Evolutionary conservation across 2,113 vertebrate species (phyloP).

Genomic region (human (Homo sapiens)): DNA sequence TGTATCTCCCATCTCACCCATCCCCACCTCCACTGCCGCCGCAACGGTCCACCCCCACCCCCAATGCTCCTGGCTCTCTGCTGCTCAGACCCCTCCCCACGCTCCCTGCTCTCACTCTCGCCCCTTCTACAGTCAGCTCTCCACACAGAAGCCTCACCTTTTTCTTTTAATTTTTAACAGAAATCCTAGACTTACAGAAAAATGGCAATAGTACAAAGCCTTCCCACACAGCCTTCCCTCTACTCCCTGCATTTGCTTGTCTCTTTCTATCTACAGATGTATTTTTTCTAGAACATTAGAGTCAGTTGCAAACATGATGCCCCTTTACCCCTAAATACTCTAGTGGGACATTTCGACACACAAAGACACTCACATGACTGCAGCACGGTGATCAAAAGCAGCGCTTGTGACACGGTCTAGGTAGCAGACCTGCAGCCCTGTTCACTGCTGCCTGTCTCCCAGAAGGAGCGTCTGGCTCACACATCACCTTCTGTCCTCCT

Average conservation of each 20-base stretch:
- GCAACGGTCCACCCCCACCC: fast-evolving
- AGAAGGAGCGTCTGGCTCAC: neutral
- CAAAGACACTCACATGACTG: neutral
- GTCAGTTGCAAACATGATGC: neutral
- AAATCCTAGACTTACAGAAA: neutral
- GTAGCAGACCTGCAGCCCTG: neutral
- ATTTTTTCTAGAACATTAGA: neutral
- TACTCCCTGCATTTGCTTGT: neutral
- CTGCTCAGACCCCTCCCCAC: neutral
- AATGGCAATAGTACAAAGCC: neutral
- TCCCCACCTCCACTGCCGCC: neutral
- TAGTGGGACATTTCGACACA: neutral
- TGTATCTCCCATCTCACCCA: too few relatives aligned
- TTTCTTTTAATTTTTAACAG: neutral
- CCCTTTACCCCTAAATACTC: neutral
- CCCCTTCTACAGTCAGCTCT: neutral
- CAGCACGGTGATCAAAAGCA: neutral
- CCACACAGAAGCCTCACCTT: neutral
- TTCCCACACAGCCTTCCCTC: neutral
- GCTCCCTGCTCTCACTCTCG: neutral
- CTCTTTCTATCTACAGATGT: neutral
- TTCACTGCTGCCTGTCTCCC: neutral
- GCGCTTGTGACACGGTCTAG: fast-evolving
- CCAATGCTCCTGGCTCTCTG: neutral
- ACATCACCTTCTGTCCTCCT: fast-evolving